These are phyloP conservation scores for Microtus richardsoni DNA, from an alignment of 2,113 vertebrate species.

Conservation along the genomic window DNA sequence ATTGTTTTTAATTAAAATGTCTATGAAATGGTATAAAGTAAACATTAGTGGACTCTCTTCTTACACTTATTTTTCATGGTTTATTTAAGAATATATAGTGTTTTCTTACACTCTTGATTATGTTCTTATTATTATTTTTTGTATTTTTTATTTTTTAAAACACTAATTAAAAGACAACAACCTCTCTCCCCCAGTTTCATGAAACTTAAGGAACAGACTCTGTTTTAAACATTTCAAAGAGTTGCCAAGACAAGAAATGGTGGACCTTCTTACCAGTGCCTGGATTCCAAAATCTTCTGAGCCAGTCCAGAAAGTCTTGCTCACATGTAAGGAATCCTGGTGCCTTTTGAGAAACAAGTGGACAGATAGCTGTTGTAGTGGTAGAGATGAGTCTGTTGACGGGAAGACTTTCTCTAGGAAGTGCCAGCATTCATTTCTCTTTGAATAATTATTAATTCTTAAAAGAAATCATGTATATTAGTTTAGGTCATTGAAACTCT, in stretches of 20 bases:
- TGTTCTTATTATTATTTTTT: not conserved
- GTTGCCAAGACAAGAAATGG: slow-evolving; percentile 77
- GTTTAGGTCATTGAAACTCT: slow-evolving; percentile 35
- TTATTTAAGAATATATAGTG: not conserved
- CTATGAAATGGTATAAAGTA: not conserved
- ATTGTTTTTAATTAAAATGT: not conserved
- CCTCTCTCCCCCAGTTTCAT: too few species aligned
- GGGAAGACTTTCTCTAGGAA: slow-evolving; percentile 67
- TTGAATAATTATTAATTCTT: not conserved
- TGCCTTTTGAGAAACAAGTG: slow-evolving; percentile 80
- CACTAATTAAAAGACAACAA: too few species aligned
- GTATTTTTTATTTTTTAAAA: too few species aligned
- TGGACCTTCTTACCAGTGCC: slow-evolving; percentile 80
- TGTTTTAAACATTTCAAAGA: slow-evolving; percentile 41
- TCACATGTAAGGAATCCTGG: slow-evolving; percentile 73
- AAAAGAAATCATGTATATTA: not conserved
- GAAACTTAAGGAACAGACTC: too few species aligned
- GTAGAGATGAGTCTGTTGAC: slow-evolving; percentile 79
- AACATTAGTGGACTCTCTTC: too few species aligned
- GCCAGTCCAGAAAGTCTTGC: slow-evolving; percentile 79
- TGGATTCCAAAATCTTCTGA: slow-evolving; percentile 77
- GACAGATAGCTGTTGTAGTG: slow-evolving; percentile 76
- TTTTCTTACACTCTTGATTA: not conserved
- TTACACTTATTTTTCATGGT: not conserved
- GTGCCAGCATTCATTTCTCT: slow-evolving; percentile 48